Evolutionary conservation across 2,888 invertebrate species (phyloP).

Genomic region (Labia minor): DNA sequence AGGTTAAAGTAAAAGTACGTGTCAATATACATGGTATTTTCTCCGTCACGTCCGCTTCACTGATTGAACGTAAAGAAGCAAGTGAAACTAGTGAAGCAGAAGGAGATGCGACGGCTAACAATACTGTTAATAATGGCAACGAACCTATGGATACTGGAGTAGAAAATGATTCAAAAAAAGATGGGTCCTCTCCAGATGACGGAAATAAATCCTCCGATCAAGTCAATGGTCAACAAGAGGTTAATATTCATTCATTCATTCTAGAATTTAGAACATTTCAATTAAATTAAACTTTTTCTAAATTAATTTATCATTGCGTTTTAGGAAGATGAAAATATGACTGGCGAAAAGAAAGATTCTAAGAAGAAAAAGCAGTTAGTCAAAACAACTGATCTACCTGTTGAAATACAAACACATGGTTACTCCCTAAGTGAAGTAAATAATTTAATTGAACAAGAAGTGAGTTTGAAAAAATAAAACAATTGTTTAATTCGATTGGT

Average conservation of each 20-base stretch:
- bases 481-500: too few relatives aligned
- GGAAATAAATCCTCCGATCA: slow-evolving; percentile 42
- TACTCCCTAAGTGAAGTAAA: slow-evolving; percentile 61
- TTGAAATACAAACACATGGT: slow-evolving; percentile 65
- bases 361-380: slow-evolving; percentile 65
- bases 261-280: not conserved
- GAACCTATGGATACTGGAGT: slow-evolving; percentile 42
- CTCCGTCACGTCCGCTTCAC: slow-evolving; percentile 71
- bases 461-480: slow-evolving; percentile 33
- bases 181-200: slow-evolving; percentile 37
- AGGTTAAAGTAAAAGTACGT: slow-evolving; percentile 86
- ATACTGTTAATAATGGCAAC: slow-evolving; percentile 24
- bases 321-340: slow-evolving; percentile 26
- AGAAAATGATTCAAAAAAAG: slow-evolving; percentile 32
- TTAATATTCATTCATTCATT: too few relatives aligned
- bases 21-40: slow-evolving; percentile 91
- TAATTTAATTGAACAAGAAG: slow-evolving; percentile 67
- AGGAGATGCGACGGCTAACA: not conserved
- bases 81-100: slow-evolving; percentile 31
- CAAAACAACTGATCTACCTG: slow-evolving; percentile 73
- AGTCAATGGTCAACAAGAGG: slow-evolving; percentile 34
- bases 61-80: slow-evolving; percentile 62
- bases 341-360: slow-evolving; percentile 45
- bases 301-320: not conserved
- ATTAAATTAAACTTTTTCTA: not conserved